Percentiles rank a stretch among this genome's conserved stretches.
Conservation (phyloP, 1,140 invertebrate species). For the Lerema accius region DNA sequence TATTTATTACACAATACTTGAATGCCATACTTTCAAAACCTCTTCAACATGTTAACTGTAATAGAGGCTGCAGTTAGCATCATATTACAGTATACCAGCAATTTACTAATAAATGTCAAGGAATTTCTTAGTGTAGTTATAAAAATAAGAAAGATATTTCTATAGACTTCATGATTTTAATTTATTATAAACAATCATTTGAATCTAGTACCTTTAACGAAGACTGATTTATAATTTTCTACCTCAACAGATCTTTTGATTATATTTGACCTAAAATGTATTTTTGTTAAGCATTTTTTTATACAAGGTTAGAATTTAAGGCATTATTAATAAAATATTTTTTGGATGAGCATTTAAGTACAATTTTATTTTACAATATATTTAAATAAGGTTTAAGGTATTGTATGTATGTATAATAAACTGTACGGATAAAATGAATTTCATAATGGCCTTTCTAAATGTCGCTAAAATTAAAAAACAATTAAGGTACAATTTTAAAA, state of each 20-base stretch:
- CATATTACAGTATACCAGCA: too few relatives aligned
- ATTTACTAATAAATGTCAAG: not conserved
- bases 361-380: not conserved
- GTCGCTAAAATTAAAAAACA: too few relatives aligned
- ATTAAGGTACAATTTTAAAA: too few relatives aligned
- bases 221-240: constrained; percentile 31
- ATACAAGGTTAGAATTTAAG: not conserved
- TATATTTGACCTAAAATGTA: constrained; percentile 6
- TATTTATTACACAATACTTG: too few relatives aligned
- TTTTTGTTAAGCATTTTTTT: constrained; percentile 21
- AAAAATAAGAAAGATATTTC: not conserved
- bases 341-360: not conserved
- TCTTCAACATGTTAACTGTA: too few relatives aligned
- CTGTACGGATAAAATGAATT: not conserved
- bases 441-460: not conserved
- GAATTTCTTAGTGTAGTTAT: not conserved
- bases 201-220: constrained; percentile 18
- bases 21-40: too few relatives aligned
- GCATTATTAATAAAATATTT: constrained; percentile 1
- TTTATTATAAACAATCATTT: constrained; percentile 8
- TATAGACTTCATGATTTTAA: constrained; percentile 1
- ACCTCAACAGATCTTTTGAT: constrained; percentile 17
- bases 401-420: not conserved
- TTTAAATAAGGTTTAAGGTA: not conserved
- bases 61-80: too few relatives aligned